Percentiles rank a stretch among this genome's conserved stretches.
phyloP scores from a whole-genome alignment of 2,797 vertebrate species.

The Argentina silus region DNA sequence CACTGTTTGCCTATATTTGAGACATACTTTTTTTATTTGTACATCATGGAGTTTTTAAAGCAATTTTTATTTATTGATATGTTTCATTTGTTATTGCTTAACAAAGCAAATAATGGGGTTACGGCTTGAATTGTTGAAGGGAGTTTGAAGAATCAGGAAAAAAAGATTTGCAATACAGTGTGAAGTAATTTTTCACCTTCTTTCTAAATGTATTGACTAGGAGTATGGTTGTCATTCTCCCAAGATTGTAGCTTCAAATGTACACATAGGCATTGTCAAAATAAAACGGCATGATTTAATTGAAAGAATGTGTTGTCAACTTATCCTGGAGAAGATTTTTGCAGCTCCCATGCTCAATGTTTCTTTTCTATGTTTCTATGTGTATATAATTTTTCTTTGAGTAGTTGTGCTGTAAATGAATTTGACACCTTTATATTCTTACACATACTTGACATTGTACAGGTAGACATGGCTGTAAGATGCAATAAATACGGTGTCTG shows the following conservation, averaged over 20 bases:
- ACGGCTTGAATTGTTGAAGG: slow-evolving; percentile 55
- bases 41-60: slow-evolving; percentile 60
- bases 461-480: slow-evolving; percentile 62
- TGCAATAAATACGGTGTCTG: slow-evolving; percentile 64
- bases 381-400: slow-evolving; percentile 61
- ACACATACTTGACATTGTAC: slow-evolving; percentile 70
- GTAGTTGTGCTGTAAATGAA: slow-evolving; percentile 56
- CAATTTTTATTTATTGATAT: slow-evolving; percentile 77
- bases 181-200: slow-evolving; percentile 38
- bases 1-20: slow-evolving; percentile 76
- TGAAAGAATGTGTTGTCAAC: slow-evolving; percentile 47
- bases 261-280: slow-evolving; percentile 38
- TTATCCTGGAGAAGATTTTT: slow-evolving; percentile 17
- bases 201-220: slow-evolving; percentile 48
- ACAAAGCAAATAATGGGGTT: slow-evolving; percentile 52
- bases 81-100: slow-evolving; percentile 59
- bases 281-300: slow-evolving; percentile 44
- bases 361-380: slow-evolving; percentile 50
- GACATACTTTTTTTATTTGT: slow-evolving; percentile 66
- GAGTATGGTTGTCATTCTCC: slow-evolving; percentile 46
- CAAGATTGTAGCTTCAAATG: slow-evolving; percentile 47
- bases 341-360: slow-evolving; percentile 18
- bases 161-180: slow-evolving; percentile 32
- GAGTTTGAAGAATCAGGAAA: slow-evolving; percentile 33
- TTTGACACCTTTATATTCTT: slow-evolving; percentile 55